phyloP scores from a whole-genome alignment of 2,113 vertebrate genomes.

The Zonotrichia leucophrys region DNA sequence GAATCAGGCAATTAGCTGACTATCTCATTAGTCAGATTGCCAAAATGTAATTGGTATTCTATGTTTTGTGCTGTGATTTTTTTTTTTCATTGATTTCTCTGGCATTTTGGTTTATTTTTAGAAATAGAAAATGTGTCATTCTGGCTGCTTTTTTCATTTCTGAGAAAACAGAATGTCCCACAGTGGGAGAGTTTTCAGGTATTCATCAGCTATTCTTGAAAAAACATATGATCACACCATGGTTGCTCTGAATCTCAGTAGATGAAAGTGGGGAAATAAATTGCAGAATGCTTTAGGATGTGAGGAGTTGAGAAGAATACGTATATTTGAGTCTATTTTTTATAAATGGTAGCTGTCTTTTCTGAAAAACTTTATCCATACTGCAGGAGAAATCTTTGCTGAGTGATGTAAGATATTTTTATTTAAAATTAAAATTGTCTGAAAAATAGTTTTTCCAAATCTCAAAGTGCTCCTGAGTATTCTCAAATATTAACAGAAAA shows the following conservation, averaged over 20 bases:
- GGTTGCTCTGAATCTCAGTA: conserved; percentile 62
- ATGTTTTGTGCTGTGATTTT: conserved; percentile 31
- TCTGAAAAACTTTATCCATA: conserved; percentile 61
- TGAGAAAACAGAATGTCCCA: conserved; percentile 64
- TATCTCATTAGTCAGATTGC: conserved; percentile 27
- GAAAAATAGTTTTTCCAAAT: conserved; percentile 14
- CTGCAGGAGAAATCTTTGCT: not conserved
- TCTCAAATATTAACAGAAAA: conserved; percentile 1
- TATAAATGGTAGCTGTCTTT: conserved; percentile 63
- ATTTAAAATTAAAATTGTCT: conserved; percentile 47
- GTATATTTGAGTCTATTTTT: conserved; percentile 57
- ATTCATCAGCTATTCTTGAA: conserved; percentile 76
- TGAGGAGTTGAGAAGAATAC: conserved; percentile 27
- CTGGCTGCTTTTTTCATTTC: conserved; percentile 39
- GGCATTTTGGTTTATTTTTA: conserved; percentile 65
- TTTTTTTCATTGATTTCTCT: conserved; percentile 50
- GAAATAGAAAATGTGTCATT: conserved; percentile 68
- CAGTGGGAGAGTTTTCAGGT: conserved; percentile 69
- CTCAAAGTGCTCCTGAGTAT: not conserved
- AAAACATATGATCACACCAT: conserved; percentile 74
- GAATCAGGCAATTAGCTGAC: conserved; percentile 13
- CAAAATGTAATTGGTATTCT: not conserved
- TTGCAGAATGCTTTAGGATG: conserved; percentile 62
- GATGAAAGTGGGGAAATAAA: conserved; percentile 59
- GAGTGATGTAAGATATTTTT: conserved; percentile 37